Evolutionary conservation across 2,113 vertebrate species (phyloP), one percentile per base, ranked within the genome.

Genomic region (Chascanopsetta lugubris): DNA sequence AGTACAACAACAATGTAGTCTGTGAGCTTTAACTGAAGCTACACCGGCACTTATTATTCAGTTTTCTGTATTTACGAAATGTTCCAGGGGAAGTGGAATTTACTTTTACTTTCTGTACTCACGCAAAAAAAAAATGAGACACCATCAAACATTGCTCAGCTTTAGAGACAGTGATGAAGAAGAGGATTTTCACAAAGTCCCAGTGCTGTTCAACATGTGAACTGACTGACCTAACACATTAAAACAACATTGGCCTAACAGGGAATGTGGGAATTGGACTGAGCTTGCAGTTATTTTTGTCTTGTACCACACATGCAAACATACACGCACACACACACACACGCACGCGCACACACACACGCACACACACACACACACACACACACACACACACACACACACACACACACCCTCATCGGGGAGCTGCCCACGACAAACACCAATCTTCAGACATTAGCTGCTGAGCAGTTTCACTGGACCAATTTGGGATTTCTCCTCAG

Each of bases 371-470:
- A n/a, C n/a, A n/a, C n/a, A n/a, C n/a, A 29, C 27, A 29, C 27
- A 29, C 40, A 20, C 21, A 43, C 21, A 42, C 49, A 47, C 42
- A 58, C 4, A 49, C 24, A 48, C 53, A 59, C 9, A 21, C 24
- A 15, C 17, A 36, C 58, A 29, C 24, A 40, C 43, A 59, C 21
- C 12, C 55, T 47, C 56, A 59, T 59, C 54, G 50, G 69, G 61
- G 42, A 59, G 40, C 57, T 79, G 72, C 18, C 51, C 60, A 51
- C 47, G 53, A 47, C 40, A 65, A 45, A 61, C 67, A 40, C 54
- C 49, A 69, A 50, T 67, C 56, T 43, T 73, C 49, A 49, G 27
- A 49, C 27, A 70, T 76, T 67, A 62, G 51, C 69, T 3, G 56
- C 60, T 55, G 61, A 77, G 57, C 64, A 26, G 25, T 53, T 73